Base-by-base conservation (phyloP, 2,888 invertebrate genomes). In the Stenurella melanura region DNA sequence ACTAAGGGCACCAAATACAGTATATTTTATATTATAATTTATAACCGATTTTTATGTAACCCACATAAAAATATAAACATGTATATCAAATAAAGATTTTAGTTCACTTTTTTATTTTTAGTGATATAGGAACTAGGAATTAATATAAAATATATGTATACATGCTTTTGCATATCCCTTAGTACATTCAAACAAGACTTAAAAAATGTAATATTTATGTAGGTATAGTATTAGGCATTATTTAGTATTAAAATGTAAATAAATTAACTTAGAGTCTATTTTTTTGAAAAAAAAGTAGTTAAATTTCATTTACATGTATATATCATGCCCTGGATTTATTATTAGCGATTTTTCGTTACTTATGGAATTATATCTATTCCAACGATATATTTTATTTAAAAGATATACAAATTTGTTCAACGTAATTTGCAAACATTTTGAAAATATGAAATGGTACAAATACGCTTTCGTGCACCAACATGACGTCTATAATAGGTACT, bases 1-100 rank as follows among this genome's bases (percentile, higher is more conserved):
- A 70, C 57, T 17, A 19, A 60, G 70, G 60, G 70, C 70, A 70
- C 70, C 70, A 70, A 69, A 60, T 60, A 70, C 38, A 60, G 70
- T 69, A 69, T 69, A 69, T 58, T 68, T 68, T 69, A 56, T 68
- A 56, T 42, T 68, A 68, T 26, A 26, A 26, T 26, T 26, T 26
- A 26, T 60, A 70, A 19, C 19, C 15, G 34, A 12, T 60, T 34
- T 70, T 61, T 21, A 21, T 18, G 56, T n/a, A 70, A 17, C 21
- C 10, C 60, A 17, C n/a, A 38, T 30, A 11, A 21, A 64, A 42
- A 10, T 42, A 64, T 38, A 30, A n/a, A 64, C 18, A 21, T 58
- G 21, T 21, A 21, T 21, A 58, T 10, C 15, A 58, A 21, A 19
- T 58, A 58, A 50, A n/a, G 12, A 26, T 60, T 60, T 19, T 60